Evolutionary conservation across 1,140 invertebrate species (phyloP).

Genomic region (Mesaphorura yosii): DNA sequence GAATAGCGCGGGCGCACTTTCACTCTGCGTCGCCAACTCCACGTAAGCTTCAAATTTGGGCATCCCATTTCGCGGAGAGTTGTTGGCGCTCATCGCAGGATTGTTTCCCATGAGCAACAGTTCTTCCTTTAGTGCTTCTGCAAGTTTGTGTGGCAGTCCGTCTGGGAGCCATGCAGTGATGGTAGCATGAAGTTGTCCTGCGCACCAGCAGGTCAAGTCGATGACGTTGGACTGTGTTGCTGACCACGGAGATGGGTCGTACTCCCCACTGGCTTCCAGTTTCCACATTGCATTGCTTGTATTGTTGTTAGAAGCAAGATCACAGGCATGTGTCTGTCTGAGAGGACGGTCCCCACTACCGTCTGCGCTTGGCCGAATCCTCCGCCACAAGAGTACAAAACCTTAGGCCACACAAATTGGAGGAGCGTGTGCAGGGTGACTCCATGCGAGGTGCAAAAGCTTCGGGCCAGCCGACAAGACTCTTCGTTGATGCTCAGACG

Average conservation of each 20-base stretch:
- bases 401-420: slow-evolving; percentile 11
- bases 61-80: background rate
- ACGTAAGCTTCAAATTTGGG: background rate
- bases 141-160: background rate
- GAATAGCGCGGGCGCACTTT: background rate
- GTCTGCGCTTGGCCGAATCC: background rate
- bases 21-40: background rate
- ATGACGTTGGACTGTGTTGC: no score
- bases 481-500: background rate
- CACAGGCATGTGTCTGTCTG: slow-evolving; percentile 6
- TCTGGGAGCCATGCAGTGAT: background rate
- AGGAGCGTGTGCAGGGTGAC: slow-evolving; percentile 6
- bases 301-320: no score
- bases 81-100: background rate
- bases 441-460: background rate
- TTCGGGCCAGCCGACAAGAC: no score
- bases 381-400: background rate
- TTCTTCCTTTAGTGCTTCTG: background rate
- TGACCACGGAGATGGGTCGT: no score
- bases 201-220: no score
- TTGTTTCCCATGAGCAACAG: background rate
- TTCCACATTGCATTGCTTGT: no score
- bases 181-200: background rate
- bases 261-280: no score
- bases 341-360: slow-evolving; percentile 9